These are phyloP conservation scores for Arbacia lixula DNA, from an alignment of 53 echinoderm and acorn worm species.

Conservation along the genomic window DNA sequence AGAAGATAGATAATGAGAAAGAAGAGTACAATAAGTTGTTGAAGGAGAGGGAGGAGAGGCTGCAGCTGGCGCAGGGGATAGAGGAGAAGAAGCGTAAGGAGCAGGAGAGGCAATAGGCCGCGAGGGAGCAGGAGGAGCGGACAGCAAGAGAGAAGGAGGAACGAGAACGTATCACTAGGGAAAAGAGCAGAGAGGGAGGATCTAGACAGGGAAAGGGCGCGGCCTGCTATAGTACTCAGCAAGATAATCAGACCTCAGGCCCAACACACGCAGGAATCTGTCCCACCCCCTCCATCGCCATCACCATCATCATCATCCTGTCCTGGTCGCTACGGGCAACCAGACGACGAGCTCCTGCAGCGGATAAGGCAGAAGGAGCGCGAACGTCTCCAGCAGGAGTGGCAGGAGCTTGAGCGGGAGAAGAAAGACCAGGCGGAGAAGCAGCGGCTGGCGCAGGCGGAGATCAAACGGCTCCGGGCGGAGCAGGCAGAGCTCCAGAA, in stretches of 20 bases:
- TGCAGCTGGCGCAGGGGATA: constrained; percentile 63
- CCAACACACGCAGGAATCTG: constrained; percentile 43
- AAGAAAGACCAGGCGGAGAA: constrained; percentile 61
- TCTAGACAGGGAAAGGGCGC: background rate
- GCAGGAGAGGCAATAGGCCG: constrained; percentile 67
- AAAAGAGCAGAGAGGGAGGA: constrained; percentile 61
- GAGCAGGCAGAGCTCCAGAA: constrained; percentile 76
- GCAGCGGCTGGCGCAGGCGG: constrained; percentile 61
- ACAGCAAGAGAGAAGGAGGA: constrained; percentile 66
- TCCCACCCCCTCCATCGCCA: background rate
- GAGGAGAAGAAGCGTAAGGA: constrained; percentile 64
- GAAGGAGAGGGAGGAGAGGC: constrained; percentile 71
- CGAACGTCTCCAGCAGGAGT: constrained; percentile 68
- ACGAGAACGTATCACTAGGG: constrained; percentile 45
- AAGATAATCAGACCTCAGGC: constrained; percentile 31
- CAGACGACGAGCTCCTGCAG: constrained; percentile 38
- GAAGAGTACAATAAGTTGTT: constrained; percentile 65
- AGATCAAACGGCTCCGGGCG: constrained; percentile 63
- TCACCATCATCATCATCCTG: background rate
- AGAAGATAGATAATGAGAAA: constrained; percentile 52
- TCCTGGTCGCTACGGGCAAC: background rate
- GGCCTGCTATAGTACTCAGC: background rate
- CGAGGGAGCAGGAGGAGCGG: constrained; percentile 66
- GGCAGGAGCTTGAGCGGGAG: constrained; percentile 75
- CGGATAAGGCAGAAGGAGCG: constrained; percentile 68